phyloP scores from a whole-genome alignment of 2,888 invertebrate genomes.

The Elegia similella region DNA sequence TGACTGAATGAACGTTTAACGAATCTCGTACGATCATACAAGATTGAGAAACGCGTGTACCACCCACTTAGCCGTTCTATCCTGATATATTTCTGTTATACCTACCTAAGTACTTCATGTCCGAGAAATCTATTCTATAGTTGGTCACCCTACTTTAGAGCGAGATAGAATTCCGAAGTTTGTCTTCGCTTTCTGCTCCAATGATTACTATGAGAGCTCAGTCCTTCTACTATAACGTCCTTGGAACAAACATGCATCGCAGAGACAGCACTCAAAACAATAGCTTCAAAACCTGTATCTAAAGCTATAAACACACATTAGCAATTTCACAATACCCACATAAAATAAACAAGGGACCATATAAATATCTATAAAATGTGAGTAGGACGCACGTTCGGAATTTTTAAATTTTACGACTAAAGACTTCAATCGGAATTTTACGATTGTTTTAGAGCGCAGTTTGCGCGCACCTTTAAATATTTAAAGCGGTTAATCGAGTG shows the following conservation, averaged over 20 bases:
- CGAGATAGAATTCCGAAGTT: no score
- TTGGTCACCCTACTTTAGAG: no score
- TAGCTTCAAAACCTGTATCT: slow-evolving; percentile 3
- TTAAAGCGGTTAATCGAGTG: slow-evolving; percentile 15
- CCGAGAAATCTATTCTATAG: no score
- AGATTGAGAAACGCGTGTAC: no score
- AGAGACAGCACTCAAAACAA: background rate
- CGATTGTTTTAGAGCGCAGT: slow-evolving; percentile 15
- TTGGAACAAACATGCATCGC: background rate
- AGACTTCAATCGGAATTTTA: slow-evolving; percentile 16
- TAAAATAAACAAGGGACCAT: slow-evolving; percentile 13
- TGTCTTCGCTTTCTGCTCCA: no score
- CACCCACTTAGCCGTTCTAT: no score
- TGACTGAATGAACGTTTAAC: no score
- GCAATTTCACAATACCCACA: slow-evolving; percentile 12
- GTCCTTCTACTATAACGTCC: no score
- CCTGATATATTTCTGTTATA: no score
- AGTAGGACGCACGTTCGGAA: slow-evolving; percentile 12
- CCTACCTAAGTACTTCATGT: no score
- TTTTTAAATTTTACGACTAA: slow-evolving; percentile 18
- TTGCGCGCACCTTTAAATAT: slow-evolving; percentile 16
- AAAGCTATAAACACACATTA: slow-evolving; percentile 12
- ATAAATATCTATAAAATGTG: slow-evolving; percentile 6
- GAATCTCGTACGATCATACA: no score
- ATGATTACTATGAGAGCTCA: no score